Evolutionary conservation across 2,888 invertebrate genomes (phyloP), one percentile per base, ranked within the genome.

Genomic region (Chaetogeoica ovagalla): DNA sequence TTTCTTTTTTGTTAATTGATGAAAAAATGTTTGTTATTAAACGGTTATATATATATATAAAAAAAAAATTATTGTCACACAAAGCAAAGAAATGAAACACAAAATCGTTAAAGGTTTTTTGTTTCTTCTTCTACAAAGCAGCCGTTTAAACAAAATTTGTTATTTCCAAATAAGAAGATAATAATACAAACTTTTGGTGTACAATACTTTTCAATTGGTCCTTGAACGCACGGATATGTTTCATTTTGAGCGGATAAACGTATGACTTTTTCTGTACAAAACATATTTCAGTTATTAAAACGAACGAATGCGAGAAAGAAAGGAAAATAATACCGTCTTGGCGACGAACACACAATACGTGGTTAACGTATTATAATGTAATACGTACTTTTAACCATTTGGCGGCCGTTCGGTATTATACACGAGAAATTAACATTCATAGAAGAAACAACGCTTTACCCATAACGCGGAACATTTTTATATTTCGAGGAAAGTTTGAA

Each of bases 331-430:
- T 17, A 15, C 19, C 6, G 43, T 0, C n/a, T 65, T 2, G 1
- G 66, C 21, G 8, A 43, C 0, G 4, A 57, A 39, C 2, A 30
- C 30, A 30, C 7, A n/a, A 19, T 72, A 30, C n/a, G 8, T 6
- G 8, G 11, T n/a, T 4, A 30, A 30, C 30, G 30, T 30, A 30
- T 2, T 4, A 30, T n/a, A n/a, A n/a, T n/a, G n/a, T n/a, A 17
- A 39, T 13, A 71, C 71, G 65, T 63, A 79, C 79, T 79, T 71
- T 71, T 71, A 23, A 71, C 71, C 79, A 79, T 79, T 71, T 71
- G 52, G 57, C 55, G n/a, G 43, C 1, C 17, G 63, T 57, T 65
- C 7, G 43, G 30, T 13, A 57, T 17, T 57, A 43, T 30, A n/a
- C 11, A 68, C 4, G 17, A 11, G 37, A 19, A 19, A 21, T 17